These are phyloP conservation scores for Galendromus occidentalis DNA, from an alignment of 1,140 invertebrate species.

Conservation along the genomic window DNA sequence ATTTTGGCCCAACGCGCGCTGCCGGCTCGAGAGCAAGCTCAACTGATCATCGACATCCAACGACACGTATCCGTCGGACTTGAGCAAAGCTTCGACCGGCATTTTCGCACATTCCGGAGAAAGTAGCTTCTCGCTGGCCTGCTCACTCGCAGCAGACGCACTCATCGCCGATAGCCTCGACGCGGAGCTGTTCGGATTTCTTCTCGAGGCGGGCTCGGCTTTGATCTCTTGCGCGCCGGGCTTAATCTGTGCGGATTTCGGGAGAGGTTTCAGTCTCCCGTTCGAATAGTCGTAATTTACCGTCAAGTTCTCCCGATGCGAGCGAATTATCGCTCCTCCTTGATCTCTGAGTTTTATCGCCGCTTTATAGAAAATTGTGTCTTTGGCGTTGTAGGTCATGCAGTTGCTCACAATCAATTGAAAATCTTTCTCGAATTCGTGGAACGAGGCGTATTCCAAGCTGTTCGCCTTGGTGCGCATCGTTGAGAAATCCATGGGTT, in stretches of 20 bases:
- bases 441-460: slow-evolving; percentile 52
- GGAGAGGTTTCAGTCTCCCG: background rate
- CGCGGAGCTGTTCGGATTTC: no score
- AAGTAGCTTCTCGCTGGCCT: no score
- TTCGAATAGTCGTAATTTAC: background rate
- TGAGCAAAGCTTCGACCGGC: background rate
- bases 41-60: background rate
- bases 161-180: no score
- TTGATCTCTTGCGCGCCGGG: no score
- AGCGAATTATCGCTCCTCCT: slow-evolving; percentile 11
- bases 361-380: slow-evolving; percentile 57
- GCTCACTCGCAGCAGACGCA: no score
- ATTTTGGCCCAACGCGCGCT: background rate
- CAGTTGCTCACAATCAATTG: slow-evolving; percentile 86
- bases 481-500: slow-evolving; percentile 88
- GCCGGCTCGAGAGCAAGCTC: background rate
- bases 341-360: slow-evolving; percentile 64
- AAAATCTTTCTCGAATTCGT: slow-evolving; percentile 68
- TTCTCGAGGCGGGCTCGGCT: no score
- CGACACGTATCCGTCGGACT: background rate
- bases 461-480: slow-evolving; percentile 60
- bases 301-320: background rate
- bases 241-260: no score
- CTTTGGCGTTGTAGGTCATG: slow-evolving; percentile 78
- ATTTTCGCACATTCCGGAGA: no score